Evolutionary conservation across 2,113 vertebrate species (phyloP), one percentile per base, ranked within the genome.

Genomic region (Indri indri): DNA sequence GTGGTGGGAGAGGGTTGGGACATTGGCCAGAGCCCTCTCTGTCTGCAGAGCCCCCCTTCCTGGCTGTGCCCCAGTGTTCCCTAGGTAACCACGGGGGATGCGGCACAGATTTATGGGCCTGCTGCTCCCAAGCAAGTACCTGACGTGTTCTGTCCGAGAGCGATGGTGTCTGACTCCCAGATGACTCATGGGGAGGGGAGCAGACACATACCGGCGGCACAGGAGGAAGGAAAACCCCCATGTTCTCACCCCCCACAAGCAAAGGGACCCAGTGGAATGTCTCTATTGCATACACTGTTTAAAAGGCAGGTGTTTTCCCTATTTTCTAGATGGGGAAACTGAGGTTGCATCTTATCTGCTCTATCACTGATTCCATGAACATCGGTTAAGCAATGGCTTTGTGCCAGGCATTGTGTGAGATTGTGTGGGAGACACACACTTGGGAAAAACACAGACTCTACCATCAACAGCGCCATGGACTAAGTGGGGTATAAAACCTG

Each of bases 161-260:
- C 6, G 18, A 83, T 92, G 82, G 76, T 88, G 97, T 97, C 97
- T 97, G 97, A 95, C 82, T 97, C 90, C 59, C 76, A 25, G 68
- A 95, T 98, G 97, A 98, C 97, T 96, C 97, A 98, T 82, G n/a
- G 23, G 63, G 90, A 96, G 88, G 86, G 59, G 86, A 84, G 37
- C 23, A 96, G 95, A 91, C 68, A 92, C 25, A 61, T 16, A 52
- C 65, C 47, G 83, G 94, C 27, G 20, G 87, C 11, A 11, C 17
- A 47, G n/a, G 89, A 89, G 91, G 66, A 96, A 96, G 89, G 52
- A 74, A 74, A 86, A 57, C 74, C 93, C 40, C 63, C 76, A 40
- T 34, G 30, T 65, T 40, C 70, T 97, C 79, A 91, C 86, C 65
- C 91, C 83, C 91, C 18, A 68, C 30, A 50, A 32, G n/a, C 47